Percentiles rank a stretch among this genome's conserved stretches.
Evolutionary conservation across 2,888 invertebrate genomes (phyloP).

Genomic region (Scrobipalpa costella): DNA sequence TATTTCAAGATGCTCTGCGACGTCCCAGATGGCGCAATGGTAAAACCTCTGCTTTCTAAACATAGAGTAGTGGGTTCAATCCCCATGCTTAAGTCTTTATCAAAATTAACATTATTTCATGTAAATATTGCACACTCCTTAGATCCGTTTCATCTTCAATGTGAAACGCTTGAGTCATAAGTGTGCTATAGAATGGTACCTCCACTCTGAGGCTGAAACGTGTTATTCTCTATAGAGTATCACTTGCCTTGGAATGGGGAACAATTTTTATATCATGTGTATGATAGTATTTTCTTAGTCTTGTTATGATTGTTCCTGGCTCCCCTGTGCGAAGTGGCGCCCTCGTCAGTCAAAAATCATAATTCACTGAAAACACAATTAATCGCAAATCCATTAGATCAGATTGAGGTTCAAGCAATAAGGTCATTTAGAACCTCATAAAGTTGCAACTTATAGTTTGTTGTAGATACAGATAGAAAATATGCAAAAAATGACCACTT

Average conservation of each 20-base stretch:
- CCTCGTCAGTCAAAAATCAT: too few relatives aligned
- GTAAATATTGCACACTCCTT: conserved; percentile 77
- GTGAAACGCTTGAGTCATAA: conserved; percentile 81
- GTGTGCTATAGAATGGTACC: conserved; percentile 74
- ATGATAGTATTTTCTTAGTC: too few relatives aligned
- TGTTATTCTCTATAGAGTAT: conserved; percentile 42
- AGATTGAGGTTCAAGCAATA: too few relatives aligned
- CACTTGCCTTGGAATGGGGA: conserved; percentile 72
- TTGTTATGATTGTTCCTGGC: too few relatives aligned
- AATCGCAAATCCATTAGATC: too few relatives aligned
- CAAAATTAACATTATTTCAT: too few relatives aligned
- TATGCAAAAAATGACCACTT: too few relatives aligned
- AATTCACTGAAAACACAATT: too few relatives aligned
- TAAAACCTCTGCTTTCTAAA: neutral
- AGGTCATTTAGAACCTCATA: too few relatives aligned
- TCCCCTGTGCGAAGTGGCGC: too few relatives aligned
- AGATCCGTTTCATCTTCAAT: conserved; percentile 76
- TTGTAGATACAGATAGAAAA: too few relatives aligned
- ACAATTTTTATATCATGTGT: conserved; percentile 46
- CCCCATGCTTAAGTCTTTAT: neutral
- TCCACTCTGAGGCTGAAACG: conserved; percentile 69
- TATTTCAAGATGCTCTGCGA: neutral
- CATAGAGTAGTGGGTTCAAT: neutral
- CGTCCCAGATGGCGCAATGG: neutral
- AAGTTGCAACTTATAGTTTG: too few relatives aligned